Evolutionary conservation across 2,113 vertebrate species (phyloP).

Genomic region (Lepus americanus): DNA sequence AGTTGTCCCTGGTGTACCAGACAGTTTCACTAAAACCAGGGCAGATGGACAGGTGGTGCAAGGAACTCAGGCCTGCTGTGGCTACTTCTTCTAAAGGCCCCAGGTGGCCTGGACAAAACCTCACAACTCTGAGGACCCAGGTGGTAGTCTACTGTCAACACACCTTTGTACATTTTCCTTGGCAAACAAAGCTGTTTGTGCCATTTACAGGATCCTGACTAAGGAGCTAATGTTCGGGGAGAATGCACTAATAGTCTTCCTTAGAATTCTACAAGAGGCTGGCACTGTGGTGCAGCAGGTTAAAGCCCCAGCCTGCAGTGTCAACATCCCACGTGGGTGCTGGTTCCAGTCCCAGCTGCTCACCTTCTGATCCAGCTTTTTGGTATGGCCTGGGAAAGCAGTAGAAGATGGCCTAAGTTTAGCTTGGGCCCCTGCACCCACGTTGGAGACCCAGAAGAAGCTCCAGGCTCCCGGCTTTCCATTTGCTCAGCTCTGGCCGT

Average conservation of each 20-base stretch:
- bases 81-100: neutral
- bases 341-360: too few relatives aligned
- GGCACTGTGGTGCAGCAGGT: too few relatives aligned
- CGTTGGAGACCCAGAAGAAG: too few relatives aligned
- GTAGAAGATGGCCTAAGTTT: too few relatives aligned
- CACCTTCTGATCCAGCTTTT: too few relatives aligned
- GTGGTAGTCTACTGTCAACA: neutral
- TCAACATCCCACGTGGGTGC: too few relatives aligned
- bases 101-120: neutral
- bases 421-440: too few relatives aligned
- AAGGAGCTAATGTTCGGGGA: neutral
- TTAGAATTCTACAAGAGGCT: conserved; percentile 25
- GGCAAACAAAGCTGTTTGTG: neutral
- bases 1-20: neutral
- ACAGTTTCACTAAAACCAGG: neutral
- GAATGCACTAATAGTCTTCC: neutral
- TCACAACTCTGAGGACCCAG: neutral
- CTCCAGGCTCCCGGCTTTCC: too few relatives aligned
- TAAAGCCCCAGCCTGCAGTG: too few relatives aligned
- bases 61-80: neutral
- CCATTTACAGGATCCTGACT: neutral
- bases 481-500: too few relatives aligned
- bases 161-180: neutral
- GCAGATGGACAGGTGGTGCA: neutral
- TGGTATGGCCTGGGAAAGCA: too few relatives aligned